Base-by-base conservation (phyloP, 2,797 vertebrate genomes). In the Pampus argenteus region DNA sequence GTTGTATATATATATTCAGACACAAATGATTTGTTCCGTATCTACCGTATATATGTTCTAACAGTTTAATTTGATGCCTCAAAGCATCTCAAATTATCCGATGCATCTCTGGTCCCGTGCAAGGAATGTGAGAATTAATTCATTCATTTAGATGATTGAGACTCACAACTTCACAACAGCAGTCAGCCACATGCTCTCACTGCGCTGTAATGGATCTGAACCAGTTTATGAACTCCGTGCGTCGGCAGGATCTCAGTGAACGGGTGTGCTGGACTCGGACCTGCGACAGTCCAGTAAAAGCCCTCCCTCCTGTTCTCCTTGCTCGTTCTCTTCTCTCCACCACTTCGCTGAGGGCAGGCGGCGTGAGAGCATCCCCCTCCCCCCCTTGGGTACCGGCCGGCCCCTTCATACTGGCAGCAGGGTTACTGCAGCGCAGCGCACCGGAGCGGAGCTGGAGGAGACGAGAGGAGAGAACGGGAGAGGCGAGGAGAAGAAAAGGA, bases 391-490 rank as follows among this genome's bases (percentile, higher is more conserved):
- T 26, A 58, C 76, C 74, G 54, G 64, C 52, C 79, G 51, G 70
- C 44, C 38, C 66, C 79, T 45, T 31, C 61, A 14, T 66, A 13
- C 56, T 6, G 77, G 61, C 67, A 76, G 67, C 78, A 25, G 70
- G 63, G 62, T 49, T 59, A 69, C 76, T 66, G 86, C 83, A 63
- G 83, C 79, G 79, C 13, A 17, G 38, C 13, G 85, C 78, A 65
- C 54, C 69, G 23, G 82, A 89, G 86, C 67, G 68, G 72, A 77
- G 75, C 79, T 74, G 73, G 76, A 87, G 84, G 73, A 77, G 77
- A 66, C 79, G 28, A 63, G 51, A 74, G 74, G n/a, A 66, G 54
- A 73, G 66, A 26, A 49, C 47, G 47, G 74, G 62, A 80, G 58
- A 65, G 48, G 50, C 68, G 73, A 66, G 47, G 38, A 57, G 67